Base-by-base conservation (phyloP, 2,888 invertebrate genomes). In the Spisula subtruncata region DNA sequence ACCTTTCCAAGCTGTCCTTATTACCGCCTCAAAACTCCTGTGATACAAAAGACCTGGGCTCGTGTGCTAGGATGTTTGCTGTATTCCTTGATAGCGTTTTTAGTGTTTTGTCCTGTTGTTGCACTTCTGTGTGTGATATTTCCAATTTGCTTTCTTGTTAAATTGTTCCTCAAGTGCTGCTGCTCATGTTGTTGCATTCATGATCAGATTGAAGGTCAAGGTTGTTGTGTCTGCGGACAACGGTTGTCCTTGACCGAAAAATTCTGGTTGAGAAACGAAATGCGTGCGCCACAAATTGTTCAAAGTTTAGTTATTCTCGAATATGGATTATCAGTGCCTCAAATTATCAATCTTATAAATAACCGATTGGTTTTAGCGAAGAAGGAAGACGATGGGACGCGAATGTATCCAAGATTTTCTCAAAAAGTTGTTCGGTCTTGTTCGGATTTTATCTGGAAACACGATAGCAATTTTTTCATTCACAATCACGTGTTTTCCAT, bases 221-320 rank as follows among this genome's bases (percentile, higher is more conserved):
- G 93, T 84, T 92, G 95, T 83, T 96, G 96, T 93, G 95, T 96
- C 80, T 96, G 94, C 90, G 94, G 95, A 86, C 93, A 94, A 87
- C 92, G 95, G 86, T 95, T 97, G 82, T 95, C 96, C 29, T 96
- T 97, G 25, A 96, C 96, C 35, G 97, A 97, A 92, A 96, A 96
- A 29, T 95, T 97, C 88, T 97, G 97, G 97, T 95, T 95, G 41
- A 86, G 91, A 81, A 91, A 91, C 83, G 87, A 97, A 89, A 96
- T 97, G 32, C 94, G 95, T 82, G 94, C 95, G 46, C 95, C 96
- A 90, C 95, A 95, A 56, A 96, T 97, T n/a, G 96, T 97, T 35
- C 97, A 97, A 93, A 97, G 97, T 56, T 95, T 97, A 32, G 95
- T 97, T 8, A 96, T 97, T 71, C 95, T 97, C 83, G 97, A 97